Evolutionary conservation across 2,797 vertebrate species (phyloP), one percentile per base, ranked within the genome.

Genomic region (Forpus xanthops): DNA sequence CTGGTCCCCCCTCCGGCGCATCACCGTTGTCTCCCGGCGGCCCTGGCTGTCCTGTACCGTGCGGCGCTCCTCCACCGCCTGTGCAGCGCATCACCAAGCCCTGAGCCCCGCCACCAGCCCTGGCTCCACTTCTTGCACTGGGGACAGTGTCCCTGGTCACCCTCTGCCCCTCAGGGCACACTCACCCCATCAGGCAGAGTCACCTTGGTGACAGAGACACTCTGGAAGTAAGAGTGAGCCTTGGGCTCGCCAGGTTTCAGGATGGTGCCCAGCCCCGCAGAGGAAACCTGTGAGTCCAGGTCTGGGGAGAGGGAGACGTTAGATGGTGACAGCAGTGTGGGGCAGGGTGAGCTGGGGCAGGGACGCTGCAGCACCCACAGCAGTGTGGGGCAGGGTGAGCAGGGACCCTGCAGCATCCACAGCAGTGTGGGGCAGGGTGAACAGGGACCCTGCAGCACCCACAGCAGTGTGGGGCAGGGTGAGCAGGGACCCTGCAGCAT

Each of bases 161-260:
- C 13, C 37, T 0, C 1, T 4, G 28, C 47, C 0, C 37, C 2
- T 1, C 33, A 2, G 30, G 14, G 72, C 56, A 52, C 55, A 72
- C 98, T 97, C 61, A 98, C 99, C 98, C 99, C 99, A 3, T 99
- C 99, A 9, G 99, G 98, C 50, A 98, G 98, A 62, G 98, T 97
- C 96, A 99, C 98, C 96, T 98, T 99, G 82, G 98, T 99, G 89
- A 99, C 98, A 0, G 98, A 99, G 84, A 99, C 96, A 23, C 98
- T 99, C 96, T 98, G 98, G 49, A 99, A 99, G 62, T 97, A 98
- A 4, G 84, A 97, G 61, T 64, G 98, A 11, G 98, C 98, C 41
- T 93, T 88, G 89, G 97, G 88, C 52, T 97, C 23, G 3, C 92
- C 1, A 5, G 98, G 97, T 4, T 90, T 91, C 52, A 99, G 97